Conservation (phyloP, 2,797 vertebrate species). For the Cyclura pinguis region DNA sequence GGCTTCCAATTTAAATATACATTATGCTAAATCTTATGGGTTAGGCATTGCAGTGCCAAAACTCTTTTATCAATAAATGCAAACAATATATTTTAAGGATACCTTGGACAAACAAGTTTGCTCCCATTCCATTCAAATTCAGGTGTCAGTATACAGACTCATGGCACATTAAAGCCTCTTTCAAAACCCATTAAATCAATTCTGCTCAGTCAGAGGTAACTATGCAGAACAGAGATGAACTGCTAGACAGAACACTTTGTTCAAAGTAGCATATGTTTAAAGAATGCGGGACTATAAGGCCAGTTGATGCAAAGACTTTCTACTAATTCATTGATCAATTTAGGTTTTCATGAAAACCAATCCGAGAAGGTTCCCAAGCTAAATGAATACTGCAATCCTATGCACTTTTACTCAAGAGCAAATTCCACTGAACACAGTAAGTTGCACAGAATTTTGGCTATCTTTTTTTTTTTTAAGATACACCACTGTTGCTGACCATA, state of each 20-base stretch:
- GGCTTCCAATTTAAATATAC: background rate
- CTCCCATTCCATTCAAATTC: conserved; percentile 11
- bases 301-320: conserved; percentile 6
- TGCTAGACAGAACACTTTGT: background rate
- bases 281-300: conserved; percentile 13
- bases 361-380: conserved; percentile 13
- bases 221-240: conserved; percentile 13
- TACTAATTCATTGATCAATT: background rate
- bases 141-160: background rate
- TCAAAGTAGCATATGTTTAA: background rate
- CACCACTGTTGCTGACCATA: background rate
- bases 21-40: background rate
- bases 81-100: background rate
- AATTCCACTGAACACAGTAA: background rate
- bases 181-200: background rate
- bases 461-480: conserved; percentile 12
- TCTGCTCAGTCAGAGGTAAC: background rate
- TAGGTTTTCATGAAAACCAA: conserved; percentile 46
- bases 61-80: background rate
- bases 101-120: background rate
- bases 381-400: conserved; percentile 11
- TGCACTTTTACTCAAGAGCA: background rate
- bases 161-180: background rate
- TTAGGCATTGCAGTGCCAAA: background rate
- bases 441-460: background rate